Evolutionary conservation across 2,888 invertebrate species (phyloP).

Genomic region (Caenorhabditis sinica): DNA sequence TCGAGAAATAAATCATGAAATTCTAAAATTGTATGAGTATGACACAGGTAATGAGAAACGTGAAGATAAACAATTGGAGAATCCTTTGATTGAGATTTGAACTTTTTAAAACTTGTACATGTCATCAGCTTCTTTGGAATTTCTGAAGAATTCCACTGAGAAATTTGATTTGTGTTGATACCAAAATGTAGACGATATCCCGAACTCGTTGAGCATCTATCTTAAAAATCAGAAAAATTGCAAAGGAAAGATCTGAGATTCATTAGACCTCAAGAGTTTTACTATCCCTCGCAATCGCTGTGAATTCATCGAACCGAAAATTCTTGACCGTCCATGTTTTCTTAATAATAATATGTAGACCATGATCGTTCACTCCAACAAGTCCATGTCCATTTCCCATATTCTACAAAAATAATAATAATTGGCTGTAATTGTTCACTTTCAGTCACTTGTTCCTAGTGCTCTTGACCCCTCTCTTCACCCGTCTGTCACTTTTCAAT

Average conservation of each 20-base stretch:
- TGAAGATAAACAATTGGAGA: too few species aligned
- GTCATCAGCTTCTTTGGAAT: constrained; percentile 33
- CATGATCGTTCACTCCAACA: constrained; percentile 65
- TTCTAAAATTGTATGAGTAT: background rate
- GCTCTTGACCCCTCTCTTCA: constrained; percentile 36
- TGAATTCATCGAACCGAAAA: constrained; percentile 62
- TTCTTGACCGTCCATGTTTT: constrained; percentile 59
- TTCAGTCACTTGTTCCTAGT: constrained; percentile 17
- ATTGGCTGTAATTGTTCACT: constrained; percentile 61
- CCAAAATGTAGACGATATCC: constrained; percentile 36
- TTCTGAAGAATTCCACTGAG: constrained; percentile 61
- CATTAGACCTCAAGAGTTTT: constrained; percentile 53
- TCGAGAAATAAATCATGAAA: too few species aligned
- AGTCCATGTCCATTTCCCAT: constrained; percentile 50
- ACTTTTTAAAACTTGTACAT: background rate
- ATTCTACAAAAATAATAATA: constrained; percentile 50
- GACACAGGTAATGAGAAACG: background rate
- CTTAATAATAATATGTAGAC: constrained; percentile 65
- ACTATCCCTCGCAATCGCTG: constrained; percentile 30
- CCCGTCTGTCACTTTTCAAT: constrained; percentile 55
- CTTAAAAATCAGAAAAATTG: constrained; percentile 9
- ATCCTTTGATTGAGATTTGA: too few species aligned
- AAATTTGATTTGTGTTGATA: constrained; percentile 67
- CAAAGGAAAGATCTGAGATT: background rate
- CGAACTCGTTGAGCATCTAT: constrained; percentile 56